These are phyloP conservation scores for Babyrousa celebensis DNA, from an alignment of 2,797 vertebrate species.

Conservation along the genomic window DNA sequence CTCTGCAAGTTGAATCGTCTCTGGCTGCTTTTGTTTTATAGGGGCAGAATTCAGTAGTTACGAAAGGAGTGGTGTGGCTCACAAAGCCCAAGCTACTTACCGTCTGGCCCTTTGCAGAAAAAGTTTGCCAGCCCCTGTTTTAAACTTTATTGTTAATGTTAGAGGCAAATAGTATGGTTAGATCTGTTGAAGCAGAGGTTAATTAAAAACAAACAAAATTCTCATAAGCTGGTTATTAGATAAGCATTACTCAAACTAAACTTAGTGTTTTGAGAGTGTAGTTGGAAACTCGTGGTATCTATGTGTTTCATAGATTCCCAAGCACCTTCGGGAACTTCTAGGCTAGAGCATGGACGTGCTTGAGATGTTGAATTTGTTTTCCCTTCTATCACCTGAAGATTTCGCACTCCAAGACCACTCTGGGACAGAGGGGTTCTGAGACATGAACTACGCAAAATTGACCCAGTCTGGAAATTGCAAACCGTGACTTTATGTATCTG, in stretches of 20 bases:
- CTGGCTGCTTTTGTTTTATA: background rate
- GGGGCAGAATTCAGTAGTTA: background rate
- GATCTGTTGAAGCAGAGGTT: constrained; percentile 46
- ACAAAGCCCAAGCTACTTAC: constrained; percentile 27
- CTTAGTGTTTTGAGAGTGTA: constrained; percentile 49
- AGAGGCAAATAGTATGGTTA: constrained; percentile 19
- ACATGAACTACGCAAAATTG: background rate
- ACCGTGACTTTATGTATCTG: background rate
- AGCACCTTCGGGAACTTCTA: background rate
- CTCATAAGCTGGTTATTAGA: constrained; percentile 21
- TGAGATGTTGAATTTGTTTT: constrained; percentile 39
- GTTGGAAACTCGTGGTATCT: constrained; percentile 39
- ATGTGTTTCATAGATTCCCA: constrained; percentile 30
- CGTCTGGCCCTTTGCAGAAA: constrained; percentile 30
- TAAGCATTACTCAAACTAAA: constrained; percentile 34
- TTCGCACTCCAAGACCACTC: background rate
- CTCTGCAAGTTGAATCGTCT: background rate
- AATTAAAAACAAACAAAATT: constrained; percentile 50
- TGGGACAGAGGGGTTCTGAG: background rate
- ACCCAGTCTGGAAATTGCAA: background rate
- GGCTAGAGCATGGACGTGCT: background rate
- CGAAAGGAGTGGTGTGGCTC: background rate
- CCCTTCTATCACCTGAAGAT: background rate
- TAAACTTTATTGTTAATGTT: background rate
- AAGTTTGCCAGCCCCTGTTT: background rate